A percentile compares a stretch with the other conserved stretches of the same genome.
Evolutionary conservation across 2,888 invertebrate species (phyloP).

Genomic region (Agrochola litura): DNA sequence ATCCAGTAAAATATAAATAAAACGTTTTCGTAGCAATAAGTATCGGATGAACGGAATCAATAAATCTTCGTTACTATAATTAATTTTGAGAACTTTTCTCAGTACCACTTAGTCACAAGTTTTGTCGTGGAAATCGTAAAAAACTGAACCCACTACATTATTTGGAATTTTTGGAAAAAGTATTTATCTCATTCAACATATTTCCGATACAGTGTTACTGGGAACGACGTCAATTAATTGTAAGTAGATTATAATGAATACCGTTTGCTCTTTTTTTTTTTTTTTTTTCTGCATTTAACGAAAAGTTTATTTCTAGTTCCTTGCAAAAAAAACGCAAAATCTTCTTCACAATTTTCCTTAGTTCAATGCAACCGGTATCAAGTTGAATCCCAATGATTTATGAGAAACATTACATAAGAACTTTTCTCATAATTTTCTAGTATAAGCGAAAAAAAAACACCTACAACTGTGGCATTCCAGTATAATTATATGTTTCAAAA

Average conservation of each 20-base stretch:
- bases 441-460: no score
- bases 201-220: background rate
- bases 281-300: background rate
- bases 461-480: background rate
- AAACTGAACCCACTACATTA: background rate
- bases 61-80: background rate
- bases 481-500: background rate
- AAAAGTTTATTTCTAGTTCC: background rate
- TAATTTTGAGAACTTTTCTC: background rate
- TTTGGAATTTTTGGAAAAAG: background rate
- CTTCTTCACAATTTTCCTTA: background rate
- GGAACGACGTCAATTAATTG: background rate
- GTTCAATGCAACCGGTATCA: background rate
- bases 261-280: background rate
- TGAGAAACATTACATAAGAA: background rate
- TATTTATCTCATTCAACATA: background rate
- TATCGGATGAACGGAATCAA: background rate
- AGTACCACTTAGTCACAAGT: background rate
- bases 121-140: background rate
- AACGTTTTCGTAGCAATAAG: background rate
- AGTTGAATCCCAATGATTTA: conserved; percentile 2
- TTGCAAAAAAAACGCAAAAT: background rate
- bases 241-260: background rate
- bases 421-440: no score
- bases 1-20: background rate